Evolutionary conservation across 2,797 vertebrate species (phyloP).

Genomic region (Notolepis coatsorum): DNA sequence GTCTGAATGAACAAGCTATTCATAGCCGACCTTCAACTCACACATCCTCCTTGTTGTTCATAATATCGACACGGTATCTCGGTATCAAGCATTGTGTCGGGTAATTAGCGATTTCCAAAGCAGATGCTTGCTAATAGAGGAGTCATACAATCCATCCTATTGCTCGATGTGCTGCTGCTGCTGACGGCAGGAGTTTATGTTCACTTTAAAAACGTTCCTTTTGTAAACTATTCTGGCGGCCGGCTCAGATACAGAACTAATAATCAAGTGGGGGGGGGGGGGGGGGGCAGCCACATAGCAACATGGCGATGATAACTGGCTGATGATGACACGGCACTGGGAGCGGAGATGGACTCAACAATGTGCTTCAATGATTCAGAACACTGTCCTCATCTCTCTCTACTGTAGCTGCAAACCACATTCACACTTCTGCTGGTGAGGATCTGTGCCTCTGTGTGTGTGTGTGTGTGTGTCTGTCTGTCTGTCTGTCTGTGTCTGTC

Average conservation of each 20-base stretch:
- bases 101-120: slow-evolving; percentile 20
- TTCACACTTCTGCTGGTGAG: slow-evolving; percentile 82
- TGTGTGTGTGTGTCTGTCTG: slow-evolving; percentile 15
- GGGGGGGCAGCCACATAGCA: slow-evolving; percentile 3
- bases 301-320: slow-evolving; percentile 37
- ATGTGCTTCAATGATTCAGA: slow-evolving; percentile 35
- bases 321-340: slow-evolving; percentile 37
- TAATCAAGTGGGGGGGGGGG: slow-evolving; percentile 40
- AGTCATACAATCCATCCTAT: slow-evolving; percentile 28
- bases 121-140: slow-evolving; percentile 18
- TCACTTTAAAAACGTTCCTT: slow-evolving; percentile 17
- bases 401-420: slow-evolving; percentile 41
- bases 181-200: slow-evolving; percentile 40
- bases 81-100: slow-evolving; percentile 6
- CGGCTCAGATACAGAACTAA: slow-evolving; percentile 59
- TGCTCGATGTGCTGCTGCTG: slow-evolving; percentile 55
- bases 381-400: slow-evolving; percentile 37
- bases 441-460: slow-evolving; percentile 56
- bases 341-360: slow-evolving; percentile 37
- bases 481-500: not conserved
- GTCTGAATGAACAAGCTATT: slow-evolving; percentile 21
- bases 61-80: not conserved
- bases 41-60: not conserved
- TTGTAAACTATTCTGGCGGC: slow-evolving; percentile 49
- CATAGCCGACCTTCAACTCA: slow-evolving; percentile 23